Evolutionary conservation across 2,797 vertebrate genomes (phyloP).

Genomic region (Hyperoplus lanceolatus): DNA sequence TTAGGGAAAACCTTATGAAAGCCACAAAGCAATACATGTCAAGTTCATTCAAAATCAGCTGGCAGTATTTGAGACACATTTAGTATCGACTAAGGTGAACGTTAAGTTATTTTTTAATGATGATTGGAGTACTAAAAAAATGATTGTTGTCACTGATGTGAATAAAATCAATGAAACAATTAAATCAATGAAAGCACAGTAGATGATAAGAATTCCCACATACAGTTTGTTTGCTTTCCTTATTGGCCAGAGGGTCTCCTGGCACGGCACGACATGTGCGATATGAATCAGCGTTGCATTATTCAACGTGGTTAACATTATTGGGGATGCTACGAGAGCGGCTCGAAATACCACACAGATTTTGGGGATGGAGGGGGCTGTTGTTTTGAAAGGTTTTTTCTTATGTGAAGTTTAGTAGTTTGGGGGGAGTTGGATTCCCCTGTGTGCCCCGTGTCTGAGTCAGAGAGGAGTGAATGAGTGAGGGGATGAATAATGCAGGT

Average conservation of each 20-base stretch:
- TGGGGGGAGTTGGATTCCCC: conserved; percentile 66
- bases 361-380: conserved; percentile 27
- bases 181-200: background rate
- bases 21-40: conserved; percentile 74
- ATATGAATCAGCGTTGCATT: conserved; percentile 58
- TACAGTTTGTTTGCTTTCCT: conserved; percentile 20
- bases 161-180: background rate
- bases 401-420: conserved; percentile 59
- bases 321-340: conserved; percentile 30
- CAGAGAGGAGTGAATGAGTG: conserved; percentile 64
- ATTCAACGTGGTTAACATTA: conserved; percentile 62
- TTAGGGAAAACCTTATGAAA: conserved; percentile 64
- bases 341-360: conserved; percentile 43
- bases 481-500: conserved; percentile 82
- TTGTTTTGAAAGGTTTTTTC: conserved; percentile 61
- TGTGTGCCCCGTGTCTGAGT: conserved; percentile 40
- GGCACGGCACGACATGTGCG: background rate
- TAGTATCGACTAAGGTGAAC: conserved; percentile 39
- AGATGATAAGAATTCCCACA: conserved; percentile 4
- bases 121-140: conserved; percentile 41
- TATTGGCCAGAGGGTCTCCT: conserved; percentile 3
- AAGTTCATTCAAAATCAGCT: conserved; percentile 74
- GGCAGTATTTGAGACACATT: conserved; percentile 52
- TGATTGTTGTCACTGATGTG: background rate
- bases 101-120: conserved; percentile 44